Percentiles rank a stretch among this genome's conserved stretches.
These are phyloP conservation scores for Patella caerulea DNA, from an alignment of 2,888 invertebrate species.

Conservation along the genomic window DNA sequence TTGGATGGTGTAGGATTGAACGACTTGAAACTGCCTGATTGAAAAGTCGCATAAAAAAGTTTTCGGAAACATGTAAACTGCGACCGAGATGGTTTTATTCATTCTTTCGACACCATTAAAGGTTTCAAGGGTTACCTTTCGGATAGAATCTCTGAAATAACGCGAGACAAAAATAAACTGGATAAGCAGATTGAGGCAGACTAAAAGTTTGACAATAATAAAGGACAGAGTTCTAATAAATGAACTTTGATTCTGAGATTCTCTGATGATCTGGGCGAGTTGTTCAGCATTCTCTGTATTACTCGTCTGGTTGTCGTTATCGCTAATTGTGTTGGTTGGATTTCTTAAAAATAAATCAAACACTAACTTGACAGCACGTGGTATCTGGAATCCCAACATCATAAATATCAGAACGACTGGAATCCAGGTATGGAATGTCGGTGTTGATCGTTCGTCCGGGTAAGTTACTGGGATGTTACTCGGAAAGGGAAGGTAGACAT, in stretches of 20 bases:
- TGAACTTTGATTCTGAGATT: neutral
- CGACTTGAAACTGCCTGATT: neutral
- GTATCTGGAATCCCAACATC: conserved; percentile 1
- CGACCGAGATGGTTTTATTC: no score
- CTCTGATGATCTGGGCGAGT: neutral
- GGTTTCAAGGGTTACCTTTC: neutral
- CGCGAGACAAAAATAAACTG: neutral
- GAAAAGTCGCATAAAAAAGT: neutral
- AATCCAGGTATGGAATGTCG: neutral
- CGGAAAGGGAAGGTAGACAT: neutral
- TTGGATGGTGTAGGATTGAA: neutral
- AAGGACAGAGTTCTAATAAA: neutral
- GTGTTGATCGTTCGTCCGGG: neutral
- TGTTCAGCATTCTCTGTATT: neutral
- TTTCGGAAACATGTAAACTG: neutral
- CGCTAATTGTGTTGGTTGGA: neutral
- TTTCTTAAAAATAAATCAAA: neutral
- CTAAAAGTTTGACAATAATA: neutral
- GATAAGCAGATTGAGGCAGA: neutral
- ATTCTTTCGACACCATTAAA: neutral
- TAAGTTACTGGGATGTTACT: neutral
- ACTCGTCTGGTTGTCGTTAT: no score
- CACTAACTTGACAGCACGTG: neutral
- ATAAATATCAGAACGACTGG: neutral
- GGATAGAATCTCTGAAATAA: neutral